Evolutionary conservation across 2,888 invertebrate species (phyloP).

Genomic region (Lithophane ornitopus): DNA sequence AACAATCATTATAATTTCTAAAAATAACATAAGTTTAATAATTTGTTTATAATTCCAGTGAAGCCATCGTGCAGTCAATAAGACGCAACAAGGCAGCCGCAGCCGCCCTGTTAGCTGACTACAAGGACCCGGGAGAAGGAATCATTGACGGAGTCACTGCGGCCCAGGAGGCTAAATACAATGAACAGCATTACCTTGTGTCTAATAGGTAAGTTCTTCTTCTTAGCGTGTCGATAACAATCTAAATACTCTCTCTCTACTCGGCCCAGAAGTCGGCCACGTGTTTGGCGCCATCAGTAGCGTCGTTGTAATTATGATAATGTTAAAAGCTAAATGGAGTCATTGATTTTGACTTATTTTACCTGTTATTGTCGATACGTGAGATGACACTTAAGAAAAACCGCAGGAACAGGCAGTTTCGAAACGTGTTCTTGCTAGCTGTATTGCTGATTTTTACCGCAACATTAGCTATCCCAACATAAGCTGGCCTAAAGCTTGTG

Average conservation of each 20-base stretch:
- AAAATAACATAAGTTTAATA: neutral
- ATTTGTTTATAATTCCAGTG: slow-evolving; percentile 83
- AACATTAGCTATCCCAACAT: neutral
- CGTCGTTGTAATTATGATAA: neutral
- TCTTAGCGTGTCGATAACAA: too few relatives aligned
- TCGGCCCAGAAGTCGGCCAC: too few relatives aligned
- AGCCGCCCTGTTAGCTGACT: slow-evolving; percentile 93
- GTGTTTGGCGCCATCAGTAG: too few relatives aligned
- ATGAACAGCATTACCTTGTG: slow-evolving; percentile 85
- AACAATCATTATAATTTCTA: neutral
- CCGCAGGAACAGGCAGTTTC: neutral
- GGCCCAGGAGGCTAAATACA: slow-evolving; percentile 89
- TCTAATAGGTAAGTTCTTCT: slow-evolving; percentile 80
- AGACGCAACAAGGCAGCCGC: slow-evolving; percentile 93
- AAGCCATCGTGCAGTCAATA: slow-evolving; percentile 93
- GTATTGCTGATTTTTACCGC: neutral
- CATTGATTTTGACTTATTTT: neutral
- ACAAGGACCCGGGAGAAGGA: slow-evolving; percentile 91
- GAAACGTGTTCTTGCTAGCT: neutral
- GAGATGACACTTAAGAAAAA: neutral
- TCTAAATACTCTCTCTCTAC: too few relatives aligned
- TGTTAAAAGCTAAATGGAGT: neutral
- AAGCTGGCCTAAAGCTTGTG: neutral
- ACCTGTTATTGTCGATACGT: neutral
- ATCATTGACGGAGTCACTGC: slow-evolving; percentile 90